Conservation (phyloP, 30 jellyfish, hydroid and myxozoan genomes). For the Hydractinia echinata region DNA sequence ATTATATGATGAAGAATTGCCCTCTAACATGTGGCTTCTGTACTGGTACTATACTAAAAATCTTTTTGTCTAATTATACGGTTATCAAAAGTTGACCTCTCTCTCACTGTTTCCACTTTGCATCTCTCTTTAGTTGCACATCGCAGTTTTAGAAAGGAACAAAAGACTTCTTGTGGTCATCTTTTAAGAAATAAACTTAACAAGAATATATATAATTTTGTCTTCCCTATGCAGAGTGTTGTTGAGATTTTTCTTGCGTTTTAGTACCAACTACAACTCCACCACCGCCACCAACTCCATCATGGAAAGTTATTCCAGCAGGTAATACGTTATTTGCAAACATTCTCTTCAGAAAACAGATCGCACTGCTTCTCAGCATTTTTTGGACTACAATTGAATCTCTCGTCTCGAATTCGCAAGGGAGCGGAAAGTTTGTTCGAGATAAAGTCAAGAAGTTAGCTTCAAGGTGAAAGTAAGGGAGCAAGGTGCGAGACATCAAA, state of each 20-base stretch:
- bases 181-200: too few species aligned
- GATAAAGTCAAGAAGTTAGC: too few species aligned
- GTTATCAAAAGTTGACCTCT: background rate
- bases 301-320: slow-evolving; percentile 48
- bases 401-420: too few species aligned
- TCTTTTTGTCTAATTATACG: background rate
- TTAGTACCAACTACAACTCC: slow-evolving; percentile 37
- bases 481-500: too few species aligned
- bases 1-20: slow-evolving; percentile 52
- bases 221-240: background rate
- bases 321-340: background rate
- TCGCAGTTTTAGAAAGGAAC: too few species aligned
- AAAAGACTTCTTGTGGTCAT: too few species aligned
- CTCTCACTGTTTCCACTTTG: background rate
- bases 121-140: background rate
- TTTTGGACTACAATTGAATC: too few species aligned
- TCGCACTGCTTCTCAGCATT: too few species aligned
- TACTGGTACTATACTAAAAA: slow-evolving; percentile 12
- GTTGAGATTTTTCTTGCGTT: background rate
- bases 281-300: slow-evolving; percentile 47
- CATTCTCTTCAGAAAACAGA: too few species aligned
- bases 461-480: too few species aligned
- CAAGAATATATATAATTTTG: too few species aligned
- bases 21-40: slow-evolving; percentile 52
- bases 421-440: too few species aligned